Base-by-base conservation (phyloP, 2,888 invertebrate species). In the Epistrophe grossulariae region DNA sequence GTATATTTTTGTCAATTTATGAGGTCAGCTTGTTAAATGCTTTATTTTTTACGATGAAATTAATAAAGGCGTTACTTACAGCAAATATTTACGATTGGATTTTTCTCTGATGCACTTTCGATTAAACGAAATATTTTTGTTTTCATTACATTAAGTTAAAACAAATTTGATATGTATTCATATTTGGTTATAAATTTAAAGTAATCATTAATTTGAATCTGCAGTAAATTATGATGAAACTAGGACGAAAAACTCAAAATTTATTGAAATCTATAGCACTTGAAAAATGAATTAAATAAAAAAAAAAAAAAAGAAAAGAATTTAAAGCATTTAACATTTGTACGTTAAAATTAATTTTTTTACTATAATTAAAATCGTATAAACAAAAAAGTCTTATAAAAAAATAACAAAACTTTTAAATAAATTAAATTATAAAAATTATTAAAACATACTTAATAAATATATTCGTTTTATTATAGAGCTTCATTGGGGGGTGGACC, bases 401-500 rank as follows among this genome's bases (percentile, higher is more conserved):
- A 24, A 24, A 24, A 24, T 24, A 24, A 24, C 24, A 24, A 24
- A 24, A 24, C 1, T 24, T n/a, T n/a, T 24, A 24, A 24, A 3
- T 2, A 24, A 31, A 31, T n/a, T n/a, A 31, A 31, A 31, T 6
- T 31, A 31, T 31, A 31, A 31, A 6, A 6, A 31, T 2, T 31
- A 31, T 31, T 31, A 4, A 31, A 0, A 4, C 1, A 40, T 3
- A 40, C 4, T 40, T 4, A 13, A 15, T 43, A 8, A n/a, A 6
- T 62, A 6, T 62, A n/a, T 52, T 40, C 11, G 0, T 40, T 70
- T 45, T 76, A 52, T 90, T 90, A 17, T 82, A 93, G 93, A 90
- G 92, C 92, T 89, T 91, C 91, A 84, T 89, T 92, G 38, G 92
- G 92, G 89, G 92, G 92, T 81, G 81, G 89, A 89, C 91, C 88